Conservation (phyloP, 2,113 vertebrate species). For the Mormyrus iriodes region DNA sequence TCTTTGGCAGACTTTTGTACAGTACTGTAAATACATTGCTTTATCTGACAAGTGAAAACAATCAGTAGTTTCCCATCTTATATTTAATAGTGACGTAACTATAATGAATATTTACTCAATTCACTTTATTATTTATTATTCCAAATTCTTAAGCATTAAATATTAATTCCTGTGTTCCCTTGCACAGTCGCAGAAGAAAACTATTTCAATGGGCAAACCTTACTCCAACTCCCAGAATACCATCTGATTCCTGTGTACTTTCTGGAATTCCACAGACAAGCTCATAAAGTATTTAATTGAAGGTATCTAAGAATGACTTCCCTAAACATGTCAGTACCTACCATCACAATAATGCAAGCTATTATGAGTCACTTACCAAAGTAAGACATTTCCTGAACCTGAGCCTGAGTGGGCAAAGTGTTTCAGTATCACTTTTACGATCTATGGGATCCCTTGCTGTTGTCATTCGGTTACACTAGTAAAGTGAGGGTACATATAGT, state of each 20-base stretch:
- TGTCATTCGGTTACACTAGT: background rate
- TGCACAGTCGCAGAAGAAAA: conserved; percentile 44
- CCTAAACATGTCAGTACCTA: conserved; percentile 45
- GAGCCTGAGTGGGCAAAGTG: background rate
- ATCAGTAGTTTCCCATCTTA: background rate
- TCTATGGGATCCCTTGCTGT: background rate
- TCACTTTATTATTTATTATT: background rate
- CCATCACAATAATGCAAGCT: conserved; percentile 50
- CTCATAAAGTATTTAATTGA: conserved; percentile 31
- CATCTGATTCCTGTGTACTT: conserved; percentile 47
- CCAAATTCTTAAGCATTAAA: background rate
- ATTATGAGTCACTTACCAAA: conserved; percentile 30
- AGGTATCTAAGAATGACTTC: conserved; percentile 39
- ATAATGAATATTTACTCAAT: background rate
- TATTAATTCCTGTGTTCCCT: too few species aligned
- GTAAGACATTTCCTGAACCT: background rate
- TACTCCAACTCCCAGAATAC: conserved; percentile 42
- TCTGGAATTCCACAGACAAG: conserved; percentile 41
- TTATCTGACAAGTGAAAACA: background rate
- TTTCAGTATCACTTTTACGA: background rate
- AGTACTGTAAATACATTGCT: background rate
- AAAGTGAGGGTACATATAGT: background rate
- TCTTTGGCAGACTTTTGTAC: background rate
- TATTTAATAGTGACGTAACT: background rate
- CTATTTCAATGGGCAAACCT: conserved; percentile 49